Conservation (phyloP, 1,140 invertebrate species). For the Lysiphlebus fabarum region DNA sequence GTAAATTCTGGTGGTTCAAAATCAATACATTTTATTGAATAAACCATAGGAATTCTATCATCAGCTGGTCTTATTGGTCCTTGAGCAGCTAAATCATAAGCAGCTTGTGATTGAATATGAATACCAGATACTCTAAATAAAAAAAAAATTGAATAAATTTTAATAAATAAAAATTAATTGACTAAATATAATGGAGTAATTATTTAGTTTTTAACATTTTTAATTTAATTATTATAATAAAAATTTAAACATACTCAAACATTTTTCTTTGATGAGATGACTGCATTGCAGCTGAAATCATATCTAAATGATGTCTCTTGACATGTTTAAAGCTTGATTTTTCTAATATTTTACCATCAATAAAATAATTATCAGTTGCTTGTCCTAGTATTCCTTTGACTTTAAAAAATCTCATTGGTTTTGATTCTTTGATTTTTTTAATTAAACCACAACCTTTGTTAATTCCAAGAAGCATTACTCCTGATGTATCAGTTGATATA, state of each 20-base stretch:
- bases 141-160: slow-evolving; percentile 42
- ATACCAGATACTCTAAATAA: slow-evolving; percentile 69
- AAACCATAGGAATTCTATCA: slow-evolving; percentile 72
- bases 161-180: slow-evolving; percentile 7
- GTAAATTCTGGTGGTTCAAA: slow-evolving; percentile 82
- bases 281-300: slow-evolving; percentile 71
- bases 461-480: slow-evolving; percentile 74
- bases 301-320: slow-evolving; percentile 64
- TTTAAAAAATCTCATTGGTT: slow-evolving; percentile 68
- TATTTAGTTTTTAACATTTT: neutral
- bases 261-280: slow-evolving; percentile 78
- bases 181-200: neutral
- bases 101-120: slow-evolving; percentile 77
- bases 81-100: slow-evolving; percentile 80
- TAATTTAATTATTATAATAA: no score
- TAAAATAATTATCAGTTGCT: slow-evolving; percentile 73
- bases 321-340: slow-evolving; percentile 71
- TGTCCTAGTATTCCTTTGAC: slow-evolving; percentile 75
- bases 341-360: slow-evolving; percentile 70
- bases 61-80: slow-evolving; percentile 74
- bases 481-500: slow-evolving; percentile 64
- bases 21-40: slow-evolving; percentile 80
- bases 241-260: slow-evolving; percentile 67
- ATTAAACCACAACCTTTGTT: slow-evolving; percentile 62
- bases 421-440: slow-evolving; percentile 56